These are phyloP conservation scores for Leucophenga varia DNA, from an alignment of 1,140 invertebrate species.

Conservation along the genomic window DNA sequence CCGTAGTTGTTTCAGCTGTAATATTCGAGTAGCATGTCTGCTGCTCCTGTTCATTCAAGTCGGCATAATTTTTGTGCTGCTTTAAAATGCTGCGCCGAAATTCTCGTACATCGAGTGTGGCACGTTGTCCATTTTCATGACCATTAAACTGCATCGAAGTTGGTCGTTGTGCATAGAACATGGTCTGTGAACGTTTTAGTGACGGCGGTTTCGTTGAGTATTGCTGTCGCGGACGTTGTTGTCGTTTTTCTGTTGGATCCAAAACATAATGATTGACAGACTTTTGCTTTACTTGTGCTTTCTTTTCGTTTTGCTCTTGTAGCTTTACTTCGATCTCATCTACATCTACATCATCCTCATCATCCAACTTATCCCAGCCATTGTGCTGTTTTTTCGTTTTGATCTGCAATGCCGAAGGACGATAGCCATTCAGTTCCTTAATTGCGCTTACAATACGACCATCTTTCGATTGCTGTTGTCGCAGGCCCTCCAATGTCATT, in stretches of 20 bases:
- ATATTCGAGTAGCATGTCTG: neutral
- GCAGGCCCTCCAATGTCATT: conserved; percentile 62
- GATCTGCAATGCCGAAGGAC: conserved; percentile 60
- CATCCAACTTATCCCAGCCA: conserved; percentile 58
- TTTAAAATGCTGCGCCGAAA: conserved; percentile 16
- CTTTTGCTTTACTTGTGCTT: neutral
- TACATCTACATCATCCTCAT: conserved; percentile 3
- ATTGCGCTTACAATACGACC: conserved; percentile 38
- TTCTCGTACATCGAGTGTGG: conserved; percentile 4
- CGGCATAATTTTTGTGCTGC: neutral
- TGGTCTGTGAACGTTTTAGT: conserved; percentile 44
- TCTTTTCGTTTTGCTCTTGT: neutral
- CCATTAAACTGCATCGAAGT: neutral
- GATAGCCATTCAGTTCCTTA: conserved; percentile 63
- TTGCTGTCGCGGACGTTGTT: conserved; percentile 44
- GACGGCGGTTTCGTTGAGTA: conserved; percentile 41
- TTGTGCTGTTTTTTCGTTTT: conserved; percentile 60
- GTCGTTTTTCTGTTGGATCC: conserved; percentile 37
- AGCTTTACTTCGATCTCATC: neutral
- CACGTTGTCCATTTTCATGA: neutral
- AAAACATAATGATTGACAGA: conserved; percentile 45
- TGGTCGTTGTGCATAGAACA: conserved; percentile 27
- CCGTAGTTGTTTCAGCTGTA: no score
- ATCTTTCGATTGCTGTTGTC: conserved; percentile 31
- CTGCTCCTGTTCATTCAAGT: neutral